Percentiles rank a stretch among this genome's conserved stretches.
Conservation (phyloP, 2,113 vertebrate genomes). For the Cryptotis parvus region DNA sequence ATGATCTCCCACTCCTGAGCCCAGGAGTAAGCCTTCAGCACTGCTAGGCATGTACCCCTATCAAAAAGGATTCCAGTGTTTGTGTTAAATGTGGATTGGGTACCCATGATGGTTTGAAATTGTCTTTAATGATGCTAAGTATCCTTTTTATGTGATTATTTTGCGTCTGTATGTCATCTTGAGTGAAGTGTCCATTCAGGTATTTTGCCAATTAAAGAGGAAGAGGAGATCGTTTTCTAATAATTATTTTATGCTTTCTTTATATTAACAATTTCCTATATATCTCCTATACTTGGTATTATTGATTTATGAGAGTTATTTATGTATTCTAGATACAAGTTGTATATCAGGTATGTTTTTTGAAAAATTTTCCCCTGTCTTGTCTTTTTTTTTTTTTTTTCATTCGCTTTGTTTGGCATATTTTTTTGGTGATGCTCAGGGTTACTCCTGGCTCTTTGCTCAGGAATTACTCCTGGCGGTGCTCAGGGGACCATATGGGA, state of each 20-base stretch:
- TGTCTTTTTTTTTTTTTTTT: constrained; percentile 11
- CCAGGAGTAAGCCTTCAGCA: not conserved
- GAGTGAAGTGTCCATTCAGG: not conserved
- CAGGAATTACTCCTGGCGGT: no score
- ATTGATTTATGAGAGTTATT: constrained; percentile 21
- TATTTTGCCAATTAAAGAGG: not conserved
- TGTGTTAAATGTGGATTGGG: not conserved
- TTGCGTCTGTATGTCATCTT: constrained; percentile 3
- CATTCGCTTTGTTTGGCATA: no score
- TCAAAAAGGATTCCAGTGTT: not conserved
- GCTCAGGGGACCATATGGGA: no score
- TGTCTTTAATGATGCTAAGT: constrained; percentile 8
- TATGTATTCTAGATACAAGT: not conserved
- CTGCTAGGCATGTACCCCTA: not conserved
- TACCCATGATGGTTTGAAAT: not conserved
- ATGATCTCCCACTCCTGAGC: no score
- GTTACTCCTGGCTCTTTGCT: no score
- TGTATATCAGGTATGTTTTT: not conserved
- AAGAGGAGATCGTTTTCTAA: not conserved
- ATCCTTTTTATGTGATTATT: constrained; percentile 27
- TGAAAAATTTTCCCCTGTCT: not conserved
- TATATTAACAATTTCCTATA: no score
- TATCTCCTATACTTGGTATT: not conserved
- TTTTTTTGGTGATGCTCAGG: no score
- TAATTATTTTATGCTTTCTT: no score